Evolutionary conservation across 2,888 invertebrate species (phyloP).

Genomic region (Proisotoma minuta): DNA sequence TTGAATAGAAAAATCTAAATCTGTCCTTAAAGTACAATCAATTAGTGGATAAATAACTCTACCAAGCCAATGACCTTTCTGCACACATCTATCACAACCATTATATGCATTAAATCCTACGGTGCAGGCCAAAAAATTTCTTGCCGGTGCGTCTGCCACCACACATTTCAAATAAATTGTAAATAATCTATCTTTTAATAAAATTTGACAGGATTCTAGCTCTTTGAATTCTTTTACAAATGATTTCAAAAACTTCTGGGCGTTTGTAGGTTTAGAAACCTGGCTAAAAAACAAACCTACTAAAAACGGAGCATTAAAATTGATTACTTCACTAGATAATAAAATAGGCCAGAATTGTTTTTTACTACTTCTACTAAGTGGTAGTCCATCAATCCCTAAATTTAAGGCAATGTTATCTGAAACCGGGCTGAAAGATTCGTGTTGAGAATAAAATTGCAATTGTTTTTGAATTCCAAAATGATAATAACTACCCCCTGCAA

Average conservation of each 20-base stretch:
- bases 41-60: background rate
- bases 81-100: background rate
- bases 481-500: background rate
- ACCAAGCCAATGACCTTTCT: background rate
- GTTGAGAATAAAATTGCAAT: background rate
- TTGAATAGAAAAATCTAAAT: conserved; percentile 17
- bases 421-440: background rate
- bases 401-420: background rate
- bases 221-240: no score
- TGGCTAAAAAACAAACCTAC: background rate
- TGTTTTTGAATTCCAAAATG: background rate
- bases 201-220: no score
- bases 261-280: background rate
- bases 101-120: background rate
- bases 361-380: background rate
- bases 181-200: no score
- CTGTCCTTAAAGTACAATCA: conserved; percentile 15
- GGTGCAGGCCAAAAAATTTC: background rate
- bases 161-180: no score
- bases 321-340: background rate
- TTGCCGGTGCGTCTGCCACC: background rate
- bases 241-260: background rate
- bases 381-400: background rate
- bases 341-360: background rate
- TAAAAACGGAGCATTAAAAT: background rate